A percentile compares a stretch with the other conserved stretches of the same genome.
These are phyloP conservation scores for Neria commutata DNA, from an alignment of 2,888 invertebrate genomes.

Conservation along the genomic window DNA sequence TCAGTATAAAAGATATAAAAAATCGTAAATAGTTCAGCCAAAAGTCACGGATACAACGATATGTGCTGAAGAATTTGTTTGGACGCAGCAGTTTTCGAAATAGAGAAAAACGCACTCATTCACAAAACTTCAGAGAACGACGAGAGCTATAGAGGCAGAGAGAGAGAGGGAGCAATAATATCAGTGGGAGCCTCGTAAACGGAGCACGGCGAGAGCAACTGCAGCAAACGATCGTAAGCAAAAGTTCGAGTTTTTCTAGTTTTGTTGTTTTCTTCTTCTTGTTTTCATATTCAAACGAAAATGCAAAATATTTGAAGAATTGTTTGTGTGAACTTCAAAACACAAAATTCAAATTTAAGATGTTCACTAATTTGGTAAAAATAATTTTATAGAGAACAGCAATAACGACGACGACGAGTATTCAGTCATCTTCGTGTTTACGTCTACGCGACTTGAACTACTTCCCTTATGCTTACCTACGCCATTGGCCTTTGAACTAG, in stretches of 20 bases:
- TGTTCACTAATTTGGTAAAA: slow-evolving; percentile 24
- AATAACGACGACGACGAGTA: slow-evolving; percentile 1
- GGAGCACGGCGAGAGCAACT: not conserved
- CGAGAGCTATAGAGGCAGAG: too few species aligned
- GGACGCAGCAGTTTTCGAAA: not conserved
- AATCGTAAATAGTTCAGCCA: too few species aligned
- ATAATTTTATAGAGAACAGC: slow-evolving; percentile 18
- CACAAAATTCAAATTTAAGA: slow-evolving; percentile 14
- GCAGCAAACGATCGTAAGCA: not conserved
- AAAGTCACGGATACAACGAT: not conserved
- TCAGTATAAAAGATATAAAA: too few species aligned
- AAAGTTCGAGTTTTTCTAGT: not conserved
- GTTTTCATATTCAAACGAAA: too few species aligned
- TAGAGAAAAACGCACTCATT: too few species aligned
- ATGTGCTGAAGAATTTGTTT: not conserved
- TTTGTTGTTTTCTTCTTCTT: too few species aligned
- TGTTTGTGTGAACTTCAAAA: slow-evolving; percentile 1
- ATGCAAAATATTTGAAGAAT: not conserved
- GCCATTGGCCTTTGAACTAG: not conserved
- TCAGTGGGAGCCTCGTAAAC: not conserved
- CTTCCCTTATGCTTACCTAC: too few species aligned
- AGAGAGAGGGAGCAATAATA: too few species aligned
- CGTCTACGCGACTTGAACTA: too few species aligned
- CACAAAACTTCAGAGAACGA: too few species aligned
- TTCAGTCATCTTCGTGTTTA: too few species aligned